Evolutionary conservation across 53 echinoderm and acorn worm species (phyloP), one percentile per base, ranked within the genome.

Genomic region (Paracentrotus lividus): DNA sequence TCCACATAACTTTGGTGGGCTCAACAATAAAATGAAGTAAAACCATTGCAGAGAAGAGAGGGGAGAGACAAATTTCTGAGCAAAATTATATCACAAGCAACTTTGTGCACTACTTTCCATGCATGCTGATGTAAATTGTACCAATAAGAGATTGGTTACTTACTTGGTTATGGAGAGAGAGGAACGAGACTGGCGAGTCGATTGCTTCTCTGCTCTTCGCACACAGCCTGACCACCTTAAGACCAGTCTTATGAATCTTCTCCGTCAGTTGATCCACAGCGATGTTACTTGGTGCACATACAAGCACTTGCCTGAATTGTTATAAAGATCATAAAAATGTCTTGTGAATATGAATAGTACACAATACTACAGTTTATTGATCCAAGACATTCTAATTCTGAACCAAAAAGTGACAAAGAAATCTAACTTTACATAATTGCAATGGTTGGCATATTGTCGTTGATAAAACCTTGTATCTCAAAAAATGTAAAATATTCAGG

Each of bases 191-290:
- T 0, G 97, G 96, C 21, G 98, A 98, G 53, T 98, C 98, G 34
- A 98, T 98, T 47, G 98, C 98, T 61, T 98, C 98, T 40, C 98
- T 95, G 88, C 98, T 98, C 95, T 98, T 98, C 90, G 98, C 98
- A 65, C 96, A 97, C 54, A 98, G 94, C 51, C 98, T 85, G 26
- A 98, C 98, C 29, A 98, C 98, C 95, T 98, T 98, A 34, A 98
- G 95, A 3, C 98, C 98, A 5, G 98, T 97, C 49, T 94, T 93
- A 90, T 98, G 98, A n/a, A 98, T 98, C 95, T 98, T 98, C 93
- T 98, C 98, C 6, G 98, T 98, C 93, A 98, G 96, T 53, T 98
- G 98, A 47, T 98, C 98, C 27, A 98, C 98, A 42, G 98, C 98
- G 23, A 98, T 98, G 96, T 98, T 98, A 88, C 98, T 98, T 18